Base-by-base conservation (phyloP, 2,888 invertebrate genomes). In the Caenorhabditis plicata region DNA sequence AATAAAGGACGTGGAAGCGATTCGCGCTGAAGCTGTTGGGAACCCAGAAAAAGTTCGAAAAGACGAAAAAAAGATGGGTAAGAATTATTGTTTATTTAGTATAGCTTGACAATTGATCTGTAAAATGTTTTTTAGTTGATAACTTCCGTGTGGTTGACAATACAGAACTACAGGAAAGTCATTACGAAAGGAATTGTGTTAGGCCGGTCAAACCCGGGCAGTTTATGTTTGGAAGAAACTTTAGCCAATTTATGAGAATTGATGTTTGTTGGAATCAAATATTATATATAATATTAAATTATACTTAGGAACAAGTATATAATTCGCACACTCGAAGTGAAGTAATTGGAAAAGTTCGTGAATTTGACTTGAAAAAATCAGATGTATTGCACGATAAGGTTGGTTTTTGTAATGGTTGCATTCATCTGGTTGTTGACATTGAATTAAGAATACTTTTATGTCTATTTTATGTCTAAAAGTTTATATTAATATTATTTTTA, bases 201-300 rank as follows among this genome's bases (percentile, higher is more conserved):
- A 15, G 49, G 17, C 36, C 45, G 8, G 31, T 29, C 3, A 58
- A 52, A 27, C 58, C 58, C 26, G 49, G 45, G 4, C 58, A 58
- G 23, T 58, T 58, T 36, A 48, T 53, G 48, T 58, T 58, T 29
- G 53, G 53, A 35, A n/a, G 41, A 13, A 36, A 58, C 35, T 49
- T 46, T 15, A 48, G 47, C n/a, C 58, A 58, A 31, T 15, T 58
- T 4, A 45, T 39, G 22, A n/a, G 58, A 9, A 45, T 42, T 2
- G 53, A 58, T 19, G 42, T 42, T 5, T 29, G 7, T 29, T 11
- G 29, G 29, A 29, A 29, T 29, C 11, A 29, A 29, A n/a, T n/a
- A n/a, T n/a, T n/a, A n/a, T n/a, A n/a, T 15, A 17, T 36, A 15
- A 15, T 36, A 19, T 3, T 17, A 19, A 20, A 20, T n/a, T 8